Evolutionary conservation across 2,797 vertebrate genomes (phyloP).

Genomic region (Acestrorhynchus altus): DNA sequence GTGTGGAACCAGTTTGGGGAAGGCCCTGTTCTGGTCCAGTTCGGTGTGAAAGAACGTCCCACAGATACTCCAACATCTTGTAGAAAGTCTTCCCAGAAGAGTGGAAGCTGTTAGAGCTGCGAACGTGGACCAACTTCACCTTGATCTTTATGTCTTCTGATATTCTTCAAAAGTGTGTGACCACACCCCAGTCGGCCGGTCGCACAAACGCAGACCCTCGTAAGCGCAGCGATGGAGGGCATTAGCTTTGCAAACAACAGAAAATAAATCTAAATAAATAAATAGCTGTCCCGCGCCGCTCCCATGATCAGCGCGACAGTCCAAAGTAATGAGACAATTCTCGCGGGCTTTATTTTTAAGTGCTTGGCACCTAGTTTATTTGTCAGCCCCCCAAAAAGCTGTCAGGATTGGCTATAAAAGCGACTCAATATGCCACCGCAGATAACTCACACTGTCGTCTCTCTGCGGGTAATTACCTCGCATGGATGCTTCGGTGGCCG

Average conservation of each 20-base stretch:
- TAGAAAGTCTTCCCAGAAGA: too few species aligned
- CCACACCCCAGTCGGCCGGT: too few species aligned
- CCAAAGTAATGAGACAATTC: neutral
- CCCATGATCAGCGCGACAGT: neutral
- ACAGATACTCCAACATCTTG: too few species aligned
- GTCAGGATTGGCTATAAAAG: slow-evolving; percentile 12
- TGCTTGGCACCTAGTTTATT: slow-evolving; percentile 11
- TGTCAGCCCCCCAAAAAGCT: slow-evolving; percentile 9
- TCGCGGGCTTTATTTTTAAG: neutral
- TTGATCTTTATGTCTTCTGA: too few species aligned
- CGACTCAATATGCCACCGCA: neutral
- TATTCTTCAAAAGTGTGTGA: too few species aligned
- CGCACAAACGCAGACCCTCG: too few species aligned
- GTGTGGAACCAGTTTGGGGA: too few species aligned
- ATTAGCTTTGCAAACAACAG: neutral
- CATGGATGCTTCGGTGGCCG: slow-evolving; percentile 11
- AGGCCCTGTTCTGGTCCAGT: too few species aligned
- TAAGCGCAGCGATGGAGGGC: neutral
- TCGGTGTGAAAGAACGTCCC: too few species aligned
- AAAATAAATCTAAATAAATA: slow-evolving; percentile 2
- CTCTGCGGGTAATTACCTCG: slow-evolving; percentile 23
- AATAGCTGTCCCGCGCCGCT: neutral
- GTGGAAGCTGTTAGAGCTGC: too few species aligned
- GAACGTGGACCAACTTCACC: too few species aligned
- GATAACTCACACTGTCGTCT: slow-evolving; percentile 1